These are phyloP conservation scores for Harpagoxenus sublaevis DNA, from an alignment of 2,888 invertebrate genomes.

Conservation along the genomic window DNA sequence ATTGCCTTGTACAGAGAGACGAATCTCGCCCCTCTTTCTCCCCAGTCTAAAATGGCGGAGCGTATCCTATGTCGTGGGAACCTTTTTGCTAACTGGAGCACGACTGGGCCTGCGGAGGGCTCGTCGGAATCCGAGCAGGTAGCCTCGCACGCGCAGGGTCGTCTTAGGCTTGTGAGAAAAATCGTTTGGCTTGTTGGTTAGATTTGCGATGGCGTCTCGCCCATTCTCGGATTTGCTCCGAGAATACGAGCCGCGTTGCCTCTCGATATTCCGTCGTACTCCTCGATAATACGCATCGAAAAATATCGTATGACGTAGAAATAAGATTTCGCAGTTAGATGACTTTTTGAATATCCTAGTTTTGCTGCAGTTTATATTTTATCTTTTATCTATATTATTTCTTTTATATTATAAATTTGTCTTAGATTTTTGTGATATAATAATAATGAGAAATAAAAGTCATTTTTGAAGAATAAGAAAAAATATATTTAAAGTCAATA, in stretches of 20 bases:
- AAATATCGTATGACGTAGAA: constrained; percentile 7
- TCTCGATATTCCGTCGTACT: background rate
- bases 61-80: constrained; percentile 85
- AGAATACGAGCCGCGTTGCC: constrained; percentile 45
- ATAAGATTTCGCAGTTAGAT: background rate
- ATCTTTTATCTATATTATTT: background rate
- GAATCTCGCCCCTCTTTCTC: constrained; percentile 50
- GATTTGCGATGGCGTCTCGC: constrained; percentile 78
- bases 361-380: background rate
- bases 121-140: constrained; percentile 81
- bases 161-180: constrained; percentile 79
- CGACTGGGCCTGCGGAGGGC: constrained; percentile 71
- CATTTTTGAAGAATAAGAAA: background rate
- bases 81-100: constrained; percentile 85
- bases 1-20: constrained; percentile 64
- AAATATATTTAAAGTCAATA: background rate
- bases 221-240: constrained; percentile 67
- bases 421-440: background rate
- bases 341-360: background rate
- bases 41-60: constrained; percentile 78
- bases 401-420: background rate
- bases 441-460: background rate
- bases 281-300: background rate
- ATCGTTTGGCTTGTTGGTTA: constrained; percentile 74
- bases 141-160: constrained; percentile 78